Base-by-base conservation (phyloP, 2,113 vertebrate genomes). In the Epinephelus fuscoguttatus region DNA sequence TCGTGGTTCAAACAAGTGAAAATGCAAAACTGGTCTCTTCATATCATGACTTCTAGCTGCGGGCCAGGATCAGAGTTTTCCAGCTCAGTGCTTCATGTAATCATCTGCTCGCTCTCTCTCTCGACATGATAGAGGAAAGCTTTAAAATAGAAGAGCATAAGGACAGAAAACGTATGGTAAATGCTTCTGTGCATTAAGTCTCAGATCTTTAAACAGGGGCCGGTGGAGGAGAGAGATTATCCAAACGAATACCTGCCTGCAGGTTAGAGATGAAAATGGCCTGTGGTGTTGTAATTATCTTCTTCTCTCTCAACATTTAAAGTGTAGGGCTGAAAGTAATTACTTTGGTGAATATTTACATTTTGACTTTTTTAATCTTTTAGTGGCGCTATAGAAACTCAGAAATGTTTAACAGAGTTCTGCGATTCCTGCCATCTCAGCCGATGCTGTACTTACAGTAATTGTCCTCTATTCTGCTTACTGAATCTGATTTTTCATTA, bases 1-100 rank as follows among this genome's bases (percentile, higher is more conserved):
- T 82, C 62, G 23, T 64, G 37, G n/a, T 70, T 87, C 70, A 85
- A 84, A 88, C 70, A 74, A 88, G 80, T 78, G 37, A 77, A 90
- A 83, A 91, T 90, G 89, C 86, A 84, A 87, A 86, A 84, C 71
- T 49, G 47, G 81, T 53, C 80, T 81, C 67, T 59, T 85, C 40
- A 61, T 88, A 89, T 88, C 45, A 52, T 63, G 80, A 55, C 67
- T 83, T 70, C 55, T 80, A 86, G 91, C 93, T 88, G 70, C 80
- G 52, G 88, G 93, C 87, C 55, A 75, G 86, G 87, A 91, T 93
- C 87, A 37, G 50, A 81, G 74, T 73, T 89, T 88, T 89, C 84
- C 82, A 84, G 88, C 82, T 81, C 81, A 85, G 72, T 62, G 86
- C 88, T 82, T 87, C 78, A 45, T 80, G 89, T 84, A 86, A 88